These are phyloP conservation scores for Sus cebifrons DNA, from an alignment of 2,797 vertebrate genomes.

Conservation along the genomic window DNA sequence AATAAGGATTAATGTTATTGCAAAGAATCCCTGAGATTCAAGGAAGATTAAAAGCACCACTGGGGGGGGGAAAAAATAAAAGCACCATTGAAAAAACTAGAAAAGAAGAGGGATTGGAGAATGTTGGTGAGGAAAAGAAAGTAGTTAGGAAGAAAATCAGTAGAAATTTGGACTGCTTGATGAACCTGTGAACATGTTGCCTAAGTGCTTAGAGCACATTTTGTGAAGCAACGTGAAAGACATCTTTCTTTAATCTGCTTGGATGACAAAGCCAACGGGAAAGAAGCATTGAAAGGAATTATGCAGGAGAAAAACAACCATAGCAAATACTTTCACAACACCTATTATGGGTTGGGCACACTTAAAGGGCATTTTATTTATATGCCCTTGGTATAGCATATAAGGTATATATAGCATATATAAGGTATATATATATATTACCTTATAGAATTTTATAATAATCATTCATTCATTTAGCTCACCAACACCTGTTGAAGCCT, in stretches of 20 bases:
- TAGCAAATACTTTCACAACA: neutral
- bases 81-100: slow-evolving; percentile 60
- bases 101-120: slow-evolving; percentile 9
- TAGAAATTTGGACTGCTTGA: neutral
- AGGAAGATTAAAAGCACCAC: slow-evolving; percentile 25
- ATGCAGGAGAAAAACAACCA: slow-evolving; percentile 31
- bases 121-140: slow-evolving; percentile 10
- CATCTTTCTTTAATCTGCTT: slow-evolving; percentile 39
- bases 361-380: neutral
- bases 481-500: neutral
- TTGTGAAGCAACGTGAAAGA: neutral
- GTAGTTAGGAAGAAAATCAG: neutral
- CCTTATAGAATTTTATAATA: neutral
- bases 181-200: neutral
- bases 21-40: slow-evolving; percentile 79
- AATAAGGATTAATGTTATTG: slow-evolving; percentile 86
- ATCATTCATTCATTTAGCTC: neutral
- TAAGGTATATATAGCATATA: no score
- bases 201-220: slow-evolving; percentile 12
- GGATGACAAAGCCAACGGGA: slow-evolving; percentile 6
- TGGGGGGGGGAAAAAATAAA: neutral
- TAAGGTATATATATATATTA: neutral
- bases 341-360: neutral
- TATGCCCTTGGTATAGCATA: no score
- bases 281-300: slow-evolving; percentile 47